Base-by-base conservation (phyloP, 35 echinoderm and acorn worm species). In the Holothuria glaberrima region DNA sequence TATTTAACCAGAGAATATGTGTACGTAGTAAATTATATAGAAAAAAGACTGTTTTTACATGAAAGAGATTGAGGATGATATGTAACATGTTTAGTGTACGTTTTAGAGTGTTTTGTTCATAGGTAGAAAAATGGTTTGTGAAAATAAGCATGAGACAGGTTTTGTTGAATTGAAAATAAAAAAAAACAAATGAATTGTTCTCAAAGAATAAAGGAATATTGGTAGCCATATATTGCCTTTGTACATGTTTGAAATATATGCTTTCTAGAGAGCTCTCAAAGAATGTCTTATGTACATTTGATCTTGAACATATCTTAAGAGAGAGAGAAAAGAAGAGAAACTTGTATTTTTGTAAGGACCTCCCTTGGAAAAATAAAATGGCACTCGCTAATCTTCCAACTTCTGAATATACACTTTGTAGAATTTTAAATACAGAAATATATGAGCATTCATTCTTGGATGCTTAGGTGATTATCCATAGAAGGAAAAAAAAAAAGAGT, bases 151-250 rank as follows among this genome's bases (percentile, higher is more conserved):
- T 48, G 21, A 78, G 21, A 20, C 50, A 19, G 24, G 19, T 78
- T 78, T 54, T 78, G 30, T 44, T 19, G 46, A 30, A 75, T 44
- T 36, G 71, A 78, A 69, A 48, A 48, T 25, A n/a, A 24, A 78
- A 78, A 41, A 69, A 27, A 33, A 54, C 74, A n/a, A n/a, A 78
- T 48, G 38, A 78, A 78, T 27, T 69, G 66, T 48, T 50, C 21
- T 50, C 21, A 74, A 74, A 48, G 27, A 78, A 48, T 26, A 48
- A 48, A 74, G 50, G 50, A 78, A 78, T 48, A 78, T 48, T 35
- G 74, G 74, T 78, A 78, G 74, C 74, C 74, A 78, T 78, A 78
- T 78, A 78, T 78, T 78, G 74, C 74, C 74, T 78, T 78, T 78
- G 74, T 78, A 78, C 74, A 78, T 78, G 44, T 73, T 73, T 78